phyloP scores from a whole-genome alignment of 2,888 invertebrate species.

The Drosophila rubida region DNA sequence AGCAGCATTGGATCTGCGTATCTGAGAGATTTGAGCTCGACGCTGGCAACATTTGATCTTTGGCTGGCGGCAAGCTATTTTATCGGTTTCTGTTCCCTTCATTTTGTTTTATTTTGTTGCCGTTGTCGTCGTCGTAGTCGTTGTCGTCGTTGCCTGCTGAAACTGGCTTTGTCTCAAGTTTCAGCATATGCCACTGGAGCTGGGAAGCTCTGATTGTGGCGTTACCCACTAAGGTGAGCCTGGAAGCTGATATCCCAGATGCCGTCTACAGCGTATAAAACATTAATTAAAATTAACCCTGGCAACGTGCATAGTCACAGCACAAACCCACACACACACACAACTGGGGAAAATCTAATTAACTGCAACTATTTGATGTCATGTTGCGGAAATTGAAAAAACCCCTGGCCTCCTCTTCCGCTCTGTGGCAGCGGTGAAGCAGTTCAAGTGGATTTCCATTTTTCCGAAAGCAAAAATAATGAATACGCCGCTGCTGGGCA shows the following conservation, averaged over 20 bases:
- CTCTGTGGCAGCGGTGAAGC: not conserved
- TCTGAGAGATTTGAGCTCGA: slow-evolving; percentile 63
- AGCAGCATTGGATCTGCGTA: slow-evolving; percentile 64
- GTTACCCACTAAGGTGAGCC: slow-evolving; percentile 10
- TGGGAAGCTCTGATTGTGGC: slow-evolving; percentile 35
- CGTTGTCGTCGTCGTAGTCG: not conserved
- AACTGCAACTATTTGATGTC: slow-evolving; percentile 42
- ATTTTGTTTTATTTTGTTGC: slow-evolving; percentile 17
- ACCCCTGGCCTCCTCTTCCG: not conserved
- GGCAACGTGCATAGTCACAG: slow-evolving; percentile 10
- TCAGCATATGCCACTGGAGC: slow-evolving; percentile 62
- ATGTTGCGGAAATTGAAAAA: slow-evolving; percentile 21
- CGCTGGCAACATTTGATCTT: slow-evolving; percentile 72
- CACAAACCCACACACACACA: not conserved
- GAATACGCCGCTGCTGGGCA: slow-evolving; percentile 27
- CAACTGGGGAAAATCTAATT: slow-evolving; percentile 47
- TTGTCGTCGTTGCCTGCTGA: not conserved
- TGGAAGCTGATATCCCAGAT: slow-evolving; percentile 23
- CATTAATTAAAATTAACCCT: slow-evolving; percentile 20
- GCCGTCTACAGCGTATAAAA: slow-evolving; percentile 1
- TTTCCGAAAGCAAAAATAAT: slow-evolving; percentile 11
- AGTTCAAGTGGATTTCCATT: slow-evolving; percentile 27
- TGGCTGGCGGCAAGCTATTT: slow-evolving; percentile 72
- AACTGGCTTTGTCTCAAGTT: slow-evolving; percentile 61
- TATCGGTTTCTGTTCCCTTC: slow-evolving; percentile 22